Evolutionary conservation across 2,113 vertebrate species (phyloP).

Genomic region (Dunckerocampus dactyliophorus): DNA sequence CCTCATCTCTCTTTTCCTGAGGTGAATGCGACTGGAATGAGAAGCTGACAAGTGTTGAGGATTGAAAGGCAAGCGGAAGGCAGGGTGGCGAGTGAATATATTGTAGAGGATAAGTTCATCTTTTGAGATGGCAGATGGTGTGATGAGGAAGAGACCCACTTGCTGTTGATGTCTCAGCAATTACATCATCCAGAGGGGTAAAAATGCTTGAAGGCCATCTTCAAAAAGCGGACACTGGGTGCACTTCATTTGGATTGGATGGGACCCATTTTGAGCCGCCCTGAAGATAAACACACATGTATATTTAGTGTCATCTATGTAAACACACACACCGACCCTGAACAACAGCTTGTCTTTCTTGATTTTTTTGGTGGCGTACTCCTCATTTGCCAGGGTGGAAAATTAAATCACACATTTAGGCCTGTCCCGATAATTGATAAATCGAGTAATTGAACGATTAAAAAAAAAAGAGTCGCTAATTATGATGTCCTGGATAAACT

Average conservation of each 20-base stretch:
- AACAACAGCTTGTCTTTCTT: not conserved
- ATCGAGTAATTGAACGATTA: no score
- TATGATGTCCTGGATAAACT: no score
- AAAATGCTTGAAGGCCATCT: conserved; percentile 8
- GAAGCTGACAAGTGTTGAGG: conserved; percentile 10
- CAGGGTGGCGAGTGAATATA: conserved; percentile 10
- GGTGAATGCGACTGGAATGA: conserved; percentile 26
- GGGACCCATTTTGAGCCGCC: conserved; percentile 50
- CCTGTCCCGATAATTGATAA: no score
- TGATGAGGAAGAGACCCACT: not conserved
- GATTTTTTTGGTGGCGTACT: conserved; percentile 6
- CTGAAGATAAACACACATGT: conserved; percentile 47
- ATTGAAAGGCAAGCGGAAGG: conserved; percentile 4
- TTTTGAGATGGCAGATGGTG: conserved; percentile 1
- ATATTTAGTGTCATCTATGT: conserved; percentile 19
- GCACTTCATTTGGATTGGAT: conserved; percentile 26
- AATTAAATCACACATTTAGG: conserved; percentile 7
- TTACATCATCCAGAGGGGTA: conserved; percentile 17
- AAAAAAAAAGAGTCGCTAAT: no score
- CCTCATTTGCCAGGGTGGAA: conserved; percentile 7
- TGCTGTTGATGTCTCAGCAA: not conserved
- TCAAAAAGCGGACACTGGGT: conserved; percentile 15
- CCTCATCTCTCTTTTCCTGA: conserved; percentile 14
- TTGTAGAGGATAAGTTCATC: conserved; percentile 10
- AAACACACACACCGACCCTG: conserved; percentile 12